Conservation (phyloP, 2,888 invertebrate species). For the Oxyscelio sp. region DNA sequence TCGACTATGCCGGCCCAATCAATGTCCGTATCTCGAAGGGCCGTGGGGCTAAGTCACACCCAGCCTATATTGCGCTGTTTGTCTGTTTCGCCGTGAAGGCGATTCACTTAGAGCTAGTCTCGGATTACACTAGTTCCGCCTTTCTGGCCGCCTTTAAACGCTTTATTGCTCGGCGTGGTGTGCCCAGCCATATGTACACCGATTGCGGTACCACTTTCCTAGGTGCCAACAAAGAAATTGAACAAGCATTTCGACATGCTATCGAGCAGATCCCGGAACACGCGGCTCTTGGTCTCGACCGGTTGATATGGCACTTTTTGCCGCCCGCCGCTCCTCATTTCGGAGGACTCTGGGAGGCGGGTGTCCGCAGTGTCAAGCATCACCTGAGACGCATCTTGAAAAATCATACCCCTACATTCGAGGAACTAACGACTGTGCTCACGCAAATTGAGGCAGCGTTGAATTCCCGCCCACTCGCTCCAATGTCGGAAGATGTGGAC, state of each 20-base stretch:
- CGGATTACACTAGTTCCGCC: no score
- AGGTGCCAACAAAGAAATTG: no score
- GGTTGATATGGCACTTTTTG: neutral
- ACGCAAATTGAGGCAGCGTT: constrained; percentile 17
- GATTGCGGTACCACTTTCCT: no score
- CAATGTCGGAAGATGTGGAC: constrained; percentile 12
- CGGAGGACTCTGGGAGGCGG: no score
- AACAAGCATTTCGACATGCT: no score
- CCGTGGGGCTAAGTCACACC: neutral
- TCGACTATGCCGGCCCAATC: neutral
- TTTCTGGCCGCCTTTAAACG: no score
- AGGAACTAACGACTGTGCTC: neutral
- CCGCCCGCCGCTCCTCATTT: neutral
- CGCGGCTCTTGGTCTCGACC: no score
- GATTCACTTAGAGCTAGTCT: neutral
- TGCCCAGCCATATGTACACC: no score
- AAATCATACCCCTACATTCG: neutral
- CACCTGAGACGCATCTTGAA: neutral
- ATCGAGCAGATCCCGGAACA: no score
- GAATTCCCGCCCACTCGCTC: constrained; percentile 32
- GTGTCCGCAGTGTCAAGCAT: neutral
- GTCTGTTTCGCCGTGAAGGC: neutral
- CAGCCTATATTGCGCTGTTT: neutral
- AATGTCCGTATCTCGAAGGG: neutral
- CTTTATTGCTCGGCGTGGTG: no score